Conservation (phyloP, 2,888 invertebrate genomes). For the Rapana venosa region DNA sequence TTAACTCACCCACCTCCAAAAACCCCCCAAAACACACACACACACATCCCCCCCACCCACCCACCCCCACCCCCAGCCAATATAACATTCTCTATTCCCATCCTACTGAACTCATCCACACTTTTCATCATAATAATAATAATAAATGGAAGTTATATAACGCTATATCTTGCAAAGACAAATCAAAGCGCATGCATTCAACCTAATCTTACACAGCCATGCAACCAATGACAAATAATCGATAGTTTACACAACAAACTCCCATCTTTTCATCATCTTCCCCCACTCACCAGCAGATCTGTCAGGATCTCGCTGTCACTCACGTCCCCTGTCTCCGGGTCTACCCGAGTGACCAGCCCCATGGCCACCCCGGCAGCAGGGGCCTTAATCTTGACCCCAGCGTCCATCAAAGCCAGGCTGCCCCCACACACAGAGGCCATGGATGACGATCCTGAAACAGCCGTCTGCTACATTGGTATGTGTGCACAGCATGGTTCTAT, state of each 20-base stretch:
- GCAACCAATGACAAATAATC: not conserved
- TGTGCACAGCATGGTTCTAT: too few species aligned
- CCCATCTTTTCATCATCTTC: not conserved
- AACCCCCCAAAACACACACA: too few species aligned
- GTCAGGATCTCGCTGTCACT: slow-evolving; percentile 91
- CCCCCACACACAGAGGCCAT: slow-evolving; percentile 99
- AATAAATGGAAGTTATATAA: too few species aligned
- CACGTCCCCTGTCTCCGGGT: slow-evolving; percentile 76
- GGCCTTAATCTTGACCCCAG: slow-evolving; percentile 89
- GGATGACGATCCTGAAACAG: slow-evolving; percentile 90
- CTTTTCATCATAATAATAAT: too few species aligned
- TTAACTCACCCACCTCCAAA: too few species aligned
- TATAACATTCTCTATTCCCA: too few species aligned
- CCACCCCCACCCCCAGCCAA: too few species aligned
- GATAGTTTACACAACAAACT: not conserved
- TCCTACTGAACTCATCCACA: too few species aligned
- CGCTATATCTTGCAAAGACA: too few species aligned
- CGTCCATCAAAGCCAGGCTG: slow-evolving; percentile 95
- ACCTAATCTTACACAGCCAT: not conserved
- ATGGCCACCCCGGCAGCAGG: slow-evolving; percentile 96
- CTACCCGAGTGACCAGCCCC: slow-evolving; percentile 87
- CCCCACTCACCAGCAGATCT: slow-evolving; percentile 87
- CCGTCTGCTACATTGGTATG: not conserved
- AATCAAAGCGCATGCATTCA: too few species aligned
- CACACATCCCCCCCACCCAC: too few species aligned